Evolutionary conservation across 2,888 invertebrate genomes (phyloP).

Genomic region (Thyatira batis): DNA sequence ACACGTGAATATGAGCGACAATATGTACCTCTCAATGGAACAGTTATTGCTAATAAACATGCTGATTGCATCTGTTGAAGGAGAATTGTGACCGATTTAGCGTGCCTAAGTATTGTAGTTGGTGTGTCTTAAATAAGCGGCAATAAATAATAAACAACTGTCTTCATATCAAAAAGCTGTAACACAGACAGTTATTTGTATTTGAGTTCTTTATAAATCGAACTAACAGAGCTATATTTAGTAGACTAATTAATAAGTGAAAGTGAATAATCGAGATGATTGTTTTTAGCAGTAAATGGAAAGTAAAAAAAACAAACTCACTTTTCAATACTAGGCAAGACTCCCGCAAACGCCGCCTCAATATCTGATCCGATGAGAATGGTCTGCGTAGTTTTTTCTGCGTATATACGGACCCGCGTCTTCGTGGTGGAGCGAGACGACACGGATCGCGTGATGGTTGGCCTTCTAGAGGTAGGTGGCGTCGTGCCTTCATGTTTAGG

Average conservation of each 20-base stretch:
- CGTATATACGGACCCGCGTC: constrained; percentile 86
- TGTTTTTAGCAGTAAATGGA: constrained; percentile 7
- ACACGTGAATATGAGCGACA: no score
- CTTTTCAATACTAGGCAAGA: constrained; percentile 74
- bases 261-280: neutral
- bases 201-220: no score
- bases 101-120: no score
- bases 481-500: constrained; percentile 68
- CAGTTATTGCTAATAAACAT: no score
- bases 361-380: constrained; percentile 88
- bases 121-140: no score
- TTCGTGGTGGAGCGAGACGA: constrained; percentile 68
- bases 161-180: no score
- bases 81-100: no score
- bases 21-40: no score
- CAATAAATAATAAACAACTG: no score
- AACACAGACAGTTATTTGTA: no score
- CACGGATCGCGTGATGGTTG: constrained; percentile 65
- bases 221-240: no score
- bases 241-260: neutral
- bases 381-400: constrained; percentile 90
- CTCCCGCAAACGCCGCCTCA: constrained; percentile 86
- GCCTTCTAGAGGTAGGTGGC: constrained; percentile 63
- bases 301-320: constrained; percentile 30
- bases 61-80: no score